Evolutionary conservation across 2,113 vertebrate species (phyloP).

Genomic region (Coryphaenoides rupestris): DNA sequence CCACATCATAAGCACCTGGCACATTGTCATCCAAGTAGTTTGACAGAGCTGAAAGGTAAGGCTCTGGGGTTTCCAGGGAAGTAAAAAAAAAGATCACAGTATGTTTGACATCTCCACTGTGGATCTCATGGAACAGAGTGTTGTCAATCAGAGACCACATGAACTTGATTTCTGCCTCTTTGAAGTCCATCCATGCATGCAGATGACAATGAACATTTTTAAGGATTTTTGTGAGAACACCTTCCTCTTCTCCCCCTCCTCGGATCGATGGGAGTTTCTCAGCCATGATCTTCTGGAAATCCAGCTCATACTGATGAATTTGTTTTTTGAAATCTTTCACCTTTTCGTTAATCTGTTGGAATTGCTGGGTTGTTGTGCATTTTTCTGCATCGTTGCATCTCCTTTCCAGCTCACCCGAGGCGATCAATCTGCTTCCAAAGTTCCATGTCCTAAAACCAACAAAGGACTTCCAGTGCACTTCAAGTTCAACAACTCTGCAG

Average conservation of each 20-base stretch:
- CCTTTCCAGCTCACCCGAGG: slow-evolving; percentile 31
- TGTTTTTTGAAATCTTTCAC: slow-evolving; percentile 6
- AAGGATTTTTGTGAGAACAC: slow-evolving; percentile 23
- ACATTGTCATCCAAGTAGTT: slow-evolving; percentile 17
- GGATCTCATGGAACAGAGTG: neutral
- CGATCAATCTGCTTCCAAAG: too few relatives aligned
- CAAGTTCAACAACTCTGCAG: too few relatives aligned
- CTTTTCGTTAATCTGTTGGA: slow-evolving; percentile 43
- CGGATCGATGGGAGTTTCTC: slow-evolving; percentile 42
- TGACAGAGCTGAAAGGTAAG: slow-evolving; percentile 8
- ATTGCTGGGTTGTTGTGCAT: slow-evolving; percentile 11
- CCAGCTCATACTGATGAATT: slow-evolving; percentile 25
- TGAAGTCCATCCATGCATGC: slow-evolving; percentile 35
- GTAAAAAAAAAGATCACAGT: slow-evolving; percentile 44
- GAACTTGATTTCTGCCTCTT: slow-evolving; percentile 29
- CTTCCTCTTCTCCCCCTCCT: slow-evolving; percentile 36
- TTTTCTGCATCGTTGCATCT: slow-evolving; percentile 47
- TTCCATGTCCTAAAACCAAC: too few relatives aligned
- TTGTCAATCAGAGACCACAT: slow-evolving; percentile 17
- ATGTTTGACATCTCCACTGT: neutral
- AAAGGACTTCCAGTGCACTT: too few relatives aligned
- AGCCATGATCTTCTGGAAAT: slow-evolving; percentile 8
- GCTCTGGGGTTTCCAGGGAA: slow-evolving; percentile 34
- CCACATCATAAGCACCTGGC: neutral
- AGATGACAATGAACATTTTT: slow-evolving; percentile 4